Evolutionary conservation across 2,888 invertebrate genomes (phyloP).

Genomic region (Rotaria magnacalcarata): DNA sequence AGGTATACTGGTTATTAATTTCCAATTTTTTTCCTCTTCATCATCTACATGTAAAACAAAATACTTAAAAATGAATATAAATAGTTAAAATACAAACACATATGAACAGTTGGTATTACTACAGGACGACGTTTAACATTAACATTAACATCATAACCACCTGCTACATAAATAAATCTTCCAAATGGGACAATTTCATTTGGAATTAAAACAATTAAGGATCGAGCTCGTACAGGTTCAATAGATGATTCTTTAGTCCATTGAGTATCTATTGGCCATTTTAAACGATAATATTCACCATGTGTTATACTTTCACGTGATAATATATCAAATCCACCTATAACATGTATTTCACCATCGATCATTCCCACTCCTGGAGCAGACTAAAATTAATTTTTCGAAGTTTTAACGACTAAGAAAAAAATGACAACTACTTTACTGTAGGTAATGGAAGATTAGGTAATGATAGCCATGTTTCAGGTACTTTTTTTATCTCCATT

Average conservation of each 20-base stretch:
- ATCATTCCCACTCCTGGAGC: not conserved
- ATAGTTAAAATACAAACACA: not conserved
- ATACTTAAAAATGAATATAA: too few relatives aligned
- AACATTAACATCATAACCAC: not conserved
- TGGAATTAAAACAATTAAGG: not conserved
- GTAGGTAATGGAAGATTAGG: not conserved
- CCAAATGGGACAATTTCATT: not conserved
- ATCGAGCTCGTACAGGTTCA: not conserved
- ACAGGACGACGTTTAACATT: not conserved
- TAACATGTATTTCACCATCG: not conserved
- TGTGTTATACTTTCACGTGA: not conserved
- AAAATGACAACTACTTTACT: not conserved
- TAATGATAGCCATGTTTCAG: not conserved
- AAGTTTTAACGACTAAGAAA: not conserved
- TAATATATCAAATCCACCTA: slow-evolving; percentile 18
- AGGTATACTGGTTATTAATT: not conserved
- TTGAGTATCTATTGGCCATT: not conserved
- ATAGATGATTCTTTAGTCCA: not conserved
- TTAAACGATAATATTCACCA: not conserved
- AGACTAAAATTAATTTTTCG: not conserved
- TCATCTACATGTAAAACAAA: not conserved
- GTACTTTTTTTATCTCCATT: not conserved
- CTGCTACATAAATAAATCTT: slow-evolving; percentile 12
- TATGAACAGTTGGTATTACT: not conserved
- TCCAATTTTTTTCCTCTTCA: not conserved